A percentile compares a stretch with the other conserved stretches of the same genome.
These are phyloP conservation scores for Drosophila putrida DNA, from an alignment of 2,888 invertebrate genomes.

Conservation along the genomic window DNA sequence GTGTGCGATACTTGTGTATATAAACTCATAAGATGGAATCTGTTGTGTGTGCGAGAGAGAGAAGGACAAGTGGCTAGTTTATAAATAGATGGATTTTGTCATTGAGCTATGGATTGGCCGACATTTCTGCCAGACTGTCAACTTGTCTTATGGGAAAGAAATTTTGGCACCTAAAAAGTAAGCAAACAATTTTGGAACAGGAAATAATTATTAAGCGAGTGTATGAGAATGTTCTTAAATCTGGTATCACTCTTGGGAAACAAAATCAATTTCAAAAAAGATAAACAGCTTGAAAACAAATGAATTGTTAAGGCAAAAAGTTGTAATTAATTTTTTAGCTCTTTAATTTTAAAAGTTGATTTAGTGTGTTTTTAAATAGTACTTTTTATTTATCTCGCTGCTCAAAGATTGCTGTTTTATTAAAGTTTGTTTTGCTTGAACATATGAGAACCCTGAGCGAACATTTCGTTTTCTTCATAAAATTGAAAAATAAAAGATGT, in stretches of 20 bases:
- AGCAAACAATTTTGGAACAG: constrained; percentile 1
- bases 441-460: background rate
- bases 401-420: background rate
- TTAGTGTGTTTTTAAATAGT: background rate
- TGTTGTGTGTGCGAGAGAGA: constrained; percentile 14
- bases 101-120: constrained; percentile 45
- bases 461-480: background rate
- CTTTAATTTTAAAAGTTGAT: background rate
- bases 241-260: background rate
- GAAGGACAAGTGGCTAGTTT: constrained; percentile 49
- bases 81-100: constrained; percentile 69
- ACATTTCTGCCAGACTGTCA: constrained; percentile 42
- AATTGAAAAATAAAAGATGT: constrained; percentile 18
- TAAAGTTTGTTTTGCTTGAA: no score
- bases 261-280: background rate
- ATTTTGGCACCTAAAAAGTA: constrained; percentile 20
- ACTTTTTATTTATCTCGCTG: background rate
- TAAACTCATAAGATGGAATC: constrained; percentile 5
- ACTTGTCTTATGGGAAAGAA: constrained; percentile 26
- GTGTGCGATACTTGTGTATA: background rate
- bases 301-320: background rate
- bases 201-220: constrained; percentile 17
- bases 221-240: background rate
- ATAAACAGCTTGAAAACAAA: background rate
- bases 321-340: background rate